Evolutionary conservation across 2,888 invertebrate genomes (phyloP), one percentile per base, ranked within the genome.

Genomic region (Apotomis betuletana): DNA sequence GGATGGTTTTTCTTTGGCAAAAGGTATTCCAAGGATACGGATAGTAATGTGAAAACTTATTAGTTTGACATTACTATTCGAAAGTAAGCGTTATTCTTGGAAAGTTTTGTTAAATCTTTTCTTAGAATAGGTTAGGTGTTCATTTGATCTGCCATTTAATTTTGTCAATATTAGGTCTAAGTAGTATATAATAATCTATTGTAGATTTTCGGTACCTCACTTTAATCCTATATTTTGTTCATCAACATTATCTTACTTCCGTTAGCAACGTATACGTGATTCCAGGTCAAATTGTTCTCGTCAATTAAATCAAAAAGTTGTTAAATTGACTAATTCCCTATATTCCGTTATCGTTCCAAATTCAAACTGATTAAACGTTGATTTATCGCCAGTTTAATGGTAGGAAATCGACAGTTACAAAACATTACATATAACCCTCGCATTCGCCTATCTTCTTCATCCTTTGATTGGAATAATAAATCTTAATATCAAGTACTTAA

Each of bases 331-430:
- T 49, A 70, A 67, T 67, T 70, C 13, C 15, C 49, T 41, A 27
- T 46, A 65, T 46, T 49, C 65, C 65, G 70, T 70, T 70, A 70
- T 4, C 64, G 70, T 59, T 49, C 46, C 60, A 60, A 70, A 61
- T 65, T 46, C 63, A 15, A 41, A 70, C 12, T 70, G 70, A 61
- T 71, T 70, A 67, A 67, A 54, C 38, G 61, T 71, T 61, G 70
- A 71, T 71, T 67, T 71, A 71, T 71, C 13, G 5, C 61, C 55
- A 55, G 57, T 61, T 59, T 64, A 65, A 71, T 13, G 38, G 61
- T 51, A 67, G 61, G 67, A 62, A 67, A 70, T 65, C 60, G 65
- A 70, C 70, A 55, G 65, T 60, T 70, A 63, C 51, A 27, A 55
- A 67, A 67, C 5, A 65, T 57, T 49, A 49, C 58, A 36, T 9